Base-by-base conservation (phyloP, 1,140 invertebrate species). In the Lepidostoma basale region DNA sequence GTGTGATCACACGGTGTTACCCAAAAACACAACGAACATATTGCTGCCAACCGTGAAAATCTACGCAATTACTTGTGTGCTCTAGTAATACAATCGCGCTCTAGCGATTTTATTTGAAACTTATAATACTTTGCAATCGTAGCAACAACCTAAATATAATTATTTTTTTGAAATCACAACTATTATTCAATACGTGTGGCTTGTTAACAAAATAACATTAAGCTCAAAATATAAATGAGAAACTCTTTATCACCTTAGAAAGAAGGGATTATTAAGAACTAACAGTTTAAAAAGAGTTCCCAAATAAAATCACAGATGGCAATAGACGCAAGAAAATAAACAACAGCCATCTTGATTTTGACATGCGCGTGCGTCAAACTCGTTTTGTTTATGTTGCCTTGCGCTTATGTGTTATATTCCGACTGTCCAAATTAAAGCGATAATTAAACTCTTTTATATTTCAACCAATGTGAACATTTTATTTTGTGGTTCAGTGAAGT, bases 311-410 rank as follows among this genome's bases (percentile, higher is more conserved):
- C n/a, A 33, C 28, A 30, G 44, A 44, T 16, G 44, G 30, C 0
- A 63, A 26, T 12, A 14, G 14, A 8, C 16, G 22, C 45, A 0
- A 14, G 30, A 30, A 58, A 56, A 39, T 47, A 66, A 66, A 66
- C 52, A 67, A 16, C 64, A 14, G 39, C 64, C 64, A 67, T 67
- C 40, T 67, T 67, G 54, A 3, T 47, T 30, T 42, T 40, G 18
- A 64, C 16, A 16, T 42, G 67, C 67, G 70, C 70, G 64, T 68
- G 69, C 70, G 70, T 68, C 62, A 65, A 60, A 39, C 30, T 72
- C 70, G 70, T 72, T 72, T 72, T 72, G 70, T 72, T 72, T 72
- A 72, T 72, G 64, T 72, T 60, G 58, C 30, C 52, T 25, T 36
- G 63, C 49, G 49, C 45, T 63, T 25, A 62, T 64, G 23, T 45